Base-by-base conservation (phyloP, 2,888 invertebrate genomes). In the Catocala sponsa region DNA sequence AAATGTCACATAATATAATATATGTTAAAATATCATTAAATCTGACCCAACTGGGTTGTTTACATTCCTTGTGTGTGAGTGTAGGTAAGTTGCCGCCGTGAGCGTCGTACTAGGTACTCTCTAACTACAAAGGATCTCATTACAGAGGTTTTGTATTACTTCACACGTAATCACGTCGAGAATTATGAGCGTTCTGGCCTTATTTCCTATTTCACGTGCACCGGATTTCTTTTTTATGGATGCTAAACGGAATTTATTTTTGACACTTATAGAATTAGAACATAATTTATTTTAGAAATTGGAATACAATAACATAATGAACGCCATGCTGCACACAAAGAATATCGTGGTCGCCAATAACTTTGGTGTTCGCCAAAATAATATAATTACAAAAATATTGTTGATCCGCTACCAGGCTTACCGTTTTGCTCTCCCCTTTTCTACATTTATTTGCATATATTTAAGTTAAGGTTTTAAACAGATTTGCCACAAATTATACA, bases 161-260 rank as follows among this genome's bases (percentile, higher is more conserved):
- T 54, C 63, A 55, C 43, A 68, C 68, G 68, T 69, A 68, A 70
- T 60, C 38, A 54, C 46, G 51, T 56, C 11, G 13, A 48, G 49
- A 63, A 65, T 55, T 67, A 55, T 65, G 55, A 68, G 52, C 66
- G 58, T 65, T 47, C 65, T 65, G 67, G 69, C 66, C 71, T 66
- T 70, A 72, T 74, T 78, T 74, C 71, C 78, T 73, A 52, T 63
- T 65, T 63, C 72, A 71, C 68, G 63, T 68, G 57, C 64, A 61
- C 53, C 25, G 65, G n/a, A 46, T 47, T 55, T 35, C 68, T 68
- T 72, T 33, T 35, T 25, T 43, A 33, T 56, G 7, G 6, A 43
- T 53, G 11, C 2, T 12, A 35, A 47, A 33, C 5, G 35, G 9
- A 38, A 38, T 9, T 38, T 38, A 38, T 9, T 38, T 1, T 38